These are phyloP conservation scores for Catamblyrhynchus diadema DNA, from an alignment of 2,797 vertebrate species.

Conservation along the genomic window DNA sequence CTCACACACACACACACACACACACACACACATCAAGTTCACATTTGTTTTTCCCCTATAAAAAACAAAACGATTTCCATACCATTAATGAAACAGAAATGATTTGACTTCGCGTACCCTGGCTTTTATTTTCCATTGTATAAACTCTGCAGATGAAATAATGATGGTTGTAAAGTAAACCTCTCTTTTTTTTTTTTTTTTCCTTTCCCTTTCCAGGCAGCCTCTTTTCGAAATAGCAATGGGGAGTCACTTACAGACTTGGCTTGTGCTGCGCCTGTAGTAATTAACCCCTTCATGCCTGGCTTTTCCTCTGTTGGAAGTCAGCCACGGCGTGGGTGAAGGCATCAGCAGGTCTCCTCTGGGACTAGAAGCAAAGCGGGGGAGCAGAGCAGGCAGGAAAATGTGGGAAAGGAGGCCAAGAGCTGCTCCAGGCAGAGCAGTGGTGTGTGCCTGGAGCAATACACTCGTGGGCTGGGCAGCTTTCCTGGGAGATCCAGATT, in stretches of 20 bases:
- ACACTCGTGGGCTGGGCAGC: not conserved
- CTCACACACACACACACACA: not conserved
- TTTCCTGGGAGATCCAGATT: not conserved
- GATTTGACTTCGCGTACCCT: not conserved
- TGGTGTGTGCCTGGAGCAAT: not conserved
- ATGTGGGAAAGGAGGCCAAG: not conserved
- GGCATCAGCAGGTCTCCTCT: not conserved
- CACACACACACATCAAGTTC: not conserved
- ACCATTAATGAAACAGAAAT: slow-evolving; percentile 59
- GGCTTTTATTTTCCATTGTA: slow-evolving; percentile 67
- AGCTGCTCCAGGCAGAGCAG: not conserved
- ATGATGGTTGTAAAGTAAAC: slow-evolving; percentile 61
- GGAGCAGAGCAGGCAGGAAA: not conserved
- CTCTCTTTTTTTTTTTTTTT: not conserved
- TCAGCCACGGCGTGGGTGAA: not conserved
- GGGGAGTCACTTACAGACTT: slow-evolving; percentile 61
- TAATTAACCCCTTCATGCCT: slow-evolving; percentile 51
- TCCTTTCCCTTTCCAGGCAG: slow-evolving; percentile 54
- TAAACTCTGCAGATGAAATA: slow-evolving; percentile 63
- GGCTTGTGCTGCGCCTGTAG: slow-evolving; percentile 12
- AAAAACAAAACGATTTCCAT: slow-evolving; percentile 64
- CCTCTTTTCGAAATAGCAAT: slow-evolving; percentile 47
- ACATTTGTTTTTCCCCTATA: slow-evolving; percentile 57
- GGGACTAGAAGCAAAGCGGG: not conserved
- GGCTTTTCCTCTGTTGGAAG: not conserved